Evolutionary conservation across 2,113 vertebrate genomes (phyloP).

Genomic region (Myiagra hebetior): DNA sequence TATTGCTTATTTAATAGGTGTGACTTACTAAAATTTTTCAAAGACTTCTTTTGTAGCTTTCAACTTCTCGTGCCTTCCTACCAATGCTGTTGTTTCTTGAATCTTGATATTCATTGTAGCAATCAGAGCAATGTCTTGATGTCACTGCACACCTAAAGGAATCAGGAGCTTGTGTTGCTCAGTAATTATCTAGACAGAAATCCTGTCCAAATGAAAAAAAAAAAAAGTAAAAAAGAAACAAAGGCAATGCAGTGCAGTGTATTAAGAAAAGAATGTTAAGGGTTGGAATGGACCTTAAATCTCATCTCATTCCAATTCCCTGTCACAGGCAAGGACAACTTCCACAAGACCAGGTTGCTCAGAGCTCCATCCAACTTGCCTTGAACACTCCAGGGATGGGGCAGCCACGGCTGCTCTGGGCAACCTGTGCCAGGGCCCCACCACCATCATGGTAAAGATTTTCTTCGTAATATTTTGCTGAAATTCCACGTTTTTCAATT

Average conservation of each 20-base stretch:
- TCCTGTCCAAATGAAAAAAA: neutral
- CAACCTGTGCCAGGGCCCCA: fast-evolving
- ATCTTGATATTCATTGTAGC: neutral
- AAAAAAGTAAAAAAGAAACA: neutral
- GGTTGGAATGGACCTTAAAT: neutral
- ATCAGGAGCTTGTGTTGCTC: neutral
- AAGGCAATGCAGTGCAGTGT: neutral
- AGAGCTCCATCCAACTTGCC: neutral
- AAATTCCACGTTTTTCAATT: neutral
- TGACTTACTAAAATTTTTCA: neutral
- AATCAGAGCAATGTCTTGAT: neutral
- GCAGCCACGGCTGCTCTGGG: neutral
- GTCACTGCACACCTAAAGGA: neutral
- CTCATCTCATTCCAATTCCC: fast-evolving
- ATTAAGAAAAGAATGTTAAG: neutral
- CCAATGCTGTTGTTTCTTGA: neutral
- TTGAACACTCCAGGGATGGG: neutral
- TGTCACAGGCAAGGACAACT: neutral
- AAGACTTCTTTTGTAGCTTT: neutral
- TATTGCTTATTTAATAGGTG: neutral
- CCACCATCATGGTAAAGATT: neutral
- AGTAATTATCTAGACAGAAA: neutral
- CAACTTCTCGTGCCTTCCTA: neutral
- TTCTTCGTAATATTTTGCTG: neutral
- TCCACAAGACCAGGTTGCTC: neutral